Evolutionary conservation across 2,888 invertebrate species (phyloP).

Genomic region (Philopedon plagiatum): DNA sequence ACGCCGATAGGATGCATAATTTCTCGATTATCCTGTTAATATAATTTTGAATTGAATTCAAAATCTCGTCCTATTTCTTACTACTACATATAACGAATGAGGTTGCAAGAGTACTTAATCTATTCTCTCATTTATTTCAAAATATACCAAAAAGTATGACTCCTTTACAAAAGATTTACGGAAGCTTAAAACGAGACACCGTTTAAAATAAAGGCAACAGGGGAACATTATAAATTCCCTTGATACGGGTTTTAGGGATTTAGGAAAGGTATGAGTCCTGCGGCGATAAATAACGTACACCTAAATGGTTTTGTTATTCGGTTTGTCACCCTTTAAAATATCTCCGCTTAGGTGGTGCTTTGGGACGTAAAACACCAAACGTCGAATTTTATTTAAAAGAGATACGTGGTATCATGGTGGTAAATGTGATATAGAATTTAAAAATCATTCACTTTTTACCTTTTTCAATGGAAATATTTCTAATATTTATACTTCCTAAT

Average conservation of each 20-base stretch:
- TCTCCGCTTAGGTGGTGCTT: not conserved
- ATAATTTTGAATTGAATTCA: no score
- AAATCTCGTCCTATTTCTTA: no score
- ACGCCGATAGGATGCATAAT: no score
- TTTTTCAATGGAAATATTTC: no score
- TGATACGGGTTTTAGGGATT: constrained; percentile 10
- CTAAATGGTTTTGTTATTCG: constrained; percentile 11
- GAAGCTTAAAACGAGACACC: not conserved
- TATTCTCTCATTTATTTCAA: not conserved
- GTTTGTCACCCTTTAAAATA: constrained; percentile 6
- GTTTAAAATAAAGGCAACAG: not conserved
- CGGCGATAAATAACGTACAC: not conserved
- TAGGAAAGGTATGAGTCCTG: constrained; percentile 6
- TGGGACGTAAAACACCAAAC: not conserved
- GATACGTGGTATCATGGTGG: no score
- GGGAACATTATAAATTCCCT: constrained; percentile 15
- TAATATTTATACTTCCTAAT: no score
- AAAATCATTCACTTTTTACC: no score
- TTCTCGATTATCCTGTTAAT: no score
- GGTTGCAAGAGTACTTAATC: no score
- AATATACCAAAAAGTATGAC: not conserved
- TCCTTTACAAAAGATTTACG: not conserved
- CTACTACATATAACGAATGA: no score
- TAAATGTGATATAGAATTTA: no score
- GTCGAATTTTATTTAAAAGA: not conserved